phyloP scores from a whole-genome alignment of 1,140 invertebrate genomes.

The Sycobia sp. region DNA sequence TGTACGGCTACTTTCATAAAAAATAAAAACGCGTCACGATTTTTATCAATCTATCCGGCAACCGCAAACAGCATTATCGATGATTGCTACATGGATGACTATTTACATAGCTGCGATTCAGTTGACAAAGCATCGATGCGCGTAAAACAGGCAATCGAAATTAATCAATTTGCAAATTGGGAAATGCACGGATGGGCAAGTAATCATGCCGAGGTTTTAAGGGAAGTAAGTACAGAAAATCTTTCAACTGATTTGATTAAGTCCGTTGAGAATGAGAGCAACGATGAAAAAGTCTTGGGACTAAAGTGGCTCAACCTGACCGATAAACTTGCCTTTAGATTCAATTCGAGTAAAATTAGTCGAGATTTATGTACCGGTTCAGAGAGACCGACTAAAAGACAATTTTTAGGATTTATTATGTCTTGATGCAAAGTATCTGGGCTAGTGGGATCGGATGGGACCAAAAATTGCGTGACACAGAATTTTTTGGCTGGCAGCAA shows the following conservation, averaged over 20 bases:
- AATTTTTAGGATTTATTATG: conserved; percentile 40
- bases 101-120: conserved; percentile 8
- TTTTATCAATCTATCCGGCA: not conserved
- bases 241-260: not conserved
- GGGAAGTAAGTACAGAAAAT: not conserved
- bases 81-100: conserved; percentile 27
- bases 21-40: conserved; percentile 34
- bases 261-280: not conserved
- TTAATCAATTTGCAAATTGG: conserved; percentile 1
- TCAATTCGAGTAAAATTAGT: not conserved
- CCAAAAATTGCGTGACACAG: not conserved
- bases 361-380: not conserved
- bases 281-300: not conserved
- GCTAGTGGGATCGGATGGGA: conserved; percentile 26
- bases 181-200: conserved; percentile 25
- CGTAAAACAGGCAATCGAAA: not conserved
- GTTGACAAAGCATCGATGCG: not conserved
- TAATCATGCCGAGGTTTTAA: conserved; percentile 2
- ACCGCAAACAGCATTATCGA: not conserved
- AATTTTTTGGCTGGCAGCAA: not conserved
- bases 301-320: not conserved
- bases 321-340: not conserved
- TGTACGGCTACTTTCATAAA: conserved; percentile 43
- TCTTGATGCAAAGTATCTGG: conserved; percentile 50
- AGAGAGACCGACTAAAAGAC: conserved; percentile 38